These are phyloP conservation scores for Nasonovia ribisnigri DNA, from an alignment of 2,888 invertebrate genomes.

Conservation along the genomic window DNA sequence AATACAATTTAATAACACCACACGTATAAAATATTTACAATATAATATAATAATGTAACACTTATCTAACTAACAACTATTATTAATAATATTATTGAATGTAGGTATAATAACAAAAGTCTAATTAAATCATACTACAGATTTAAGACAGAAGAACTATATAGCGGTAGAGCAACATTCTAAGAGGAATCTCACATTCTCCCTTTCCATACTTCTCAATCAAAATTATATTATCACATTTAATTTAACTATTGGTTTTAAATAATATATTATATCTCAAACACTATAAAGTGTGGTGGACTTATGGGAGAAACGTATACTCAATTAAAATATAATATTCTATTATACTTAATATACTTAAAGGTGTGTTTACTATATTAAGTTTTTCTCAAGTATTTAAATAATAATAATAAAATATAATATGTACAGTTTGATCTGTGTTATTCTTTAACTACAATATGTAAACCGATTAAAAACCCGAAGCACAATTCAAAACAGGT, in stretches of 20 bases:
- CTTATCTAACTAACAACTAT: too few species aligned
- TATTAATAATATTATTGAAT: too few species aligned
- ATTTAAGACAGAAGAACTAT: too few species aligned
- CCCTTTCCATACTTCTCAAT: too few species aligned
- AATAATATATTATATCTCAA: neutral
- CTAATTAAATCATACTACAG: too few species aligned
- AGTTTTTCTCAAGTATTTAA: neutral
- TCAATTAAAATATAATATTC: neutral
- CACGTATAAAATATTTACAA: too few species aligned
- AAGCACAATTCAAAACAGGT: slow-evolving; percentile 40
- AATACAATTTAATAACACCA: too few species aligned
- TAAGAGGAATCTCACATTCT: too few species aligned
- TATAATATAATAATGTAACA: too few species aligned
- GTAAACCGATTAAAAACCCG: slow-evolving; percentile 36
- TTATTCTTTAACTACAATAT: neutral
- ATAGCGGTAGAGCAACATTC: too few species aligned
- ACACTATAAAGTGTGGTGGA: neutral
- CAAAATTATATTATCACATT: too few species aligned
- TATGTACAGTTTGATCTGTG: neutral
- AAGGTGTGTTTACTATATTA: neutral
- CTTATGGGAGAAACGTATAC: neutral
- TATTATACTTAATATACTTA: neutral
- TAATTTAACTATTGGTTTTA: neutral
- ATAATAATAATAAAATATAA: neutral
- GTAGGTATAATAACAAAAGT: too few species aligned